These are phyloP conservation scores for Drosophila stalkeri DNA, from an alignment of 2,888 invertebrate genomes.

Conservation along the genomic window DNA sequence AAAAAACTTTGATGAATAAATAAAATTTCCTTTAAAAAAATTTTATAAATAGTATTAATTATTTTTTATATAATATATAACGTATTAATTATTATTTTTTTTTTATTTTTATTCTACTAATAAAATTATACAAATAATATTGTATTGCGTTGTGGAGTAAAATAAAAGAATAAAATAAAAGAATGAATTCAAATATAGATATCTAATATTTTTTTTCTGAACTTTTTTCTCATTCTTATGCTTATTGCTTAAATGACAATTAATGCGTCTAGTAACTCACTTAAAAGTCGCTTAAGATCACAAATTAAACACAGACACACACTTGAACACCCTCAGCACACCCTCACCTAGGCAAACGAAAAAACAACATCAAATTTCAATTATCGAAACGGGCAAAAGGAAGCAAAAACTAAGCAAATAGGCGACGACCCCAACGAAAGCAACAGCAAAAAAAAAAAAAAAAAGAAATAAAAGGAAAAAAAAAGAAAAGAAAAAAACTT, in stretches of 20 bases:
- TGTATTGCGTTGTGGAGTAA: too few relatives aligned
- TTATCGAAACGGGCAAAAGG: constrained; percentile 74
- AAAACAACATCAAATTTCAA: constrained; percentile 81
- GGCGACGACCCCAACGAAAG: constrained; percentile 57
- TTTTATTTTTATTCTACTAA: too few relatives aligned
- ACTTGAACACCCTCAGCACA: constrained; percentile 9
- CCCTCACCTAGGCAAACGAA: constrained; percentile 6
- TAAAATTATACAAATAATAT: too few relatives aligned
- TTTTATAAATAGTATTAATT: too few relatives aligned
- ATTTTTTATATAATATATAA: too few relatives aligned
- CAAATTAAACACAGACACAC: constrained; percentile 31
- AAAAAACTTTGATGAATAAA: too few relatives aligned
- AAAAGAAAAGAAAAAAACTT: constrained; percentile 18
- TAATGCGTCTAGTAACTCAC: constrained; percentile 9
- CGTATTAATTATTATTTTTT: too few relatives aligned
- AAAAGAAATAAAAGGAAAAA: constrained; percentile 12
- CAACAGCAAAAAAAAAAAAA: constrained; percentile 17
- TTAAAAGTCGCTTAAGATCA: constrained; percentile 11
- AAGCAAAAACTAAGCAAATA: constrained; percentile 46
- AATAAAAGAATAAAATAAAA: too few relatives aligned
- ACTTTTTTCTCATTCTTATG: neutral
- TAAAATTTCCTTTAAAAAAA: too few relatives aligned
- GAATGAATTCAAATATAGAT: too few relatives aligned
- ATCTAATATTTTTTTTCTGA: neutral
- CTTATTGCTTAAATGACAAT: neutral